phyloP scores from a whole-genome alignment of 1,140 invertebrate species.

The Drosophila jambulina region DNA sequence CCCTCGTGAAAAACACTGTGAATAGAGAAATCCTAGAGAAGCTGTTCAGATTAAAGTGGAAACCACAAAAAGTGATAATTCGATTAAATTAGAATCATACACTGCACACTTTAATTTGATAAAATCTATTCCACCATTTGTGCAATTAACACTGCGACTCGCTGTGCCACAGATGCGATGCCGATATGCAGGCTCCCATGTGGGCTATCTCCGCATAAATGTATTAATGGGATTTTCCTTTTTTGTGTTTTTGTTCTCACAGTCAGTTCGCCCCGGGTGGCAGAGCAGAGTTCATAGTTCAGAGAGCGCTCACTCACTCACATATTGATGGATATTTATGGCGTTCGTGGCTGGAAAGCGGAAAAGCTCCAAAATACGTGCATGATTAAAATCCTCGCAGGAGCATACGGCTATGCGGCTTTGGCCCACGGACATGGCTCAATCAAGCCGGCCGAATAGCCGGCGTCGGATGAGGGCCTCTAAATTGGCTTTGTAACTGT shows the following conservation, averaged over 20 bases:
- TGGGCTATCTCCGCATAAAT: conserved; percentile 22
- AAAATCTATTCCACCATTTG: conserved; percentile 16
- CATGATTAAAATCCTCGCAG: conserved; percentile 45
- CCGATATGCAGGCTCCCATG: conserved; percentile 4
- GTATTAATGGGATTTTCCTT: conserved; percentile 25
- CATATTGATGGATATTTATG: conserved; percentile 52
- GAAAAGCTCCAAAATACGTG: conserved; percentile 56
- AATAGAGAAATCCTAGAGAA: not conserved
- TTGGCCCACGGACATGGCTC: conserved; percentile 47
- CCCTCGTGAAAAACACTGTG: not conserved
- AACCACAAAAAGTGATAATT: conserved; percentile 7
- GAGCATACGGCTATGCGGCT: conserved; percentile 35
- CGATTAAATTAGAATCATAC: not conserved
- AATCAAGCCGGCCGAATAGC: conserved; percentile 61
- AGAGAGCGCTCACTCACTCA: conserved; percentile 17
- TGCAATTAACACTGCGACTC: conserved; percentile 18
- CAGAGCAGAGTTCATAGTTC: conserved; percentile 31
- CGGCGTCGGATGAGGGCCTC: conserved; percentile 8
- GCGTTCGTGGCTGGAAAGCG: conserved; percentile 52
- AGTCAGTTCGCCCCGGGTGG: conserved; percentile 9
- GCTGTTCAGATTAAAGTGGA: not conserved
- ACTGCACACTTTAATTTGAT: conserved; percentile 9
- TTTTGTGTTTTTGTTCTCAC: not conserved
- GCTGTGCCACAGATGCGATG: conserved; percentile 4
- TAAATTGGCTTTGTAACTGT: conserved; percentile 52